phyloP scores from a whole-genome alignment of 2,888 invertebrate genomes.

The Ethmia dodecea region DNA sequence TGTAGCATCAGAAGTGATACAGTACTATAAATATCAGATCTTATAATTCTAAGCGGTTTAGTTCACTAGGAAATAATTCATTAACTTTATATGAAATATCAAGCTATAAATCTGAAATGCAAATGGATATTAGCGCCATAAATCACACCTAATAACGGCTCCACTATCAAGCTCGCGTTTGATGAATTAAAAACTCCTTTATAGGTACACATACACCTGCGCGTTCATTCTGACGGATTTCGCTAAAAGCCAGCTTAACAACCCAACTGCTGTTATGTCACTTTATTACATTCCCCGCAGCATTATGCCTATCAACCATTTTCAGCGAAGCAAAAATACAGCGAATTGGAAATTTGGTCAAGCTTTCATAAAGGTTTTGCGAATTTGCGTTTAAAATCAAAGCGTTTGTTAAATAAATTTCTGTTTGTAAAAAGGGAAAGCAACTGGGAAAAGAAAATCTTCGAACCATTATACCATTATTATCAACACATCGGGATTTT shows the following conservation, averaged over 20 bases:
- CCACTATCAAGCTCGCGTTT: slow-evolving; percentile 10
- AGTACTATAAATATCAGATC: too few species aligned
- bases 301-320: slow-evolving; percentile 27
- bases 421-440: too few species aligned
- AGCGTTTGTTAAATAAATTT: background rate
- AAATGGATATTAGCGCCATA: slow-evolving; percentile 6
- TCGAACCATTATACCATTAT: background rate
- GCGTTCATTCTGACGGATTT: slow-evolving; percentile 28
- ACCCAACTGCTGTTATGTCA: slow-evolving; percentile 24
- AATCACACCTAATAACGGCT: slow-evolving; percentile 7
- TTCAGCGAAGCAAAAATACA: slow-evolving; percentile 28
- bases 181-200: slow-evolving; percentile 19
- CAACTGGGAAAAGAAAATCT: background rate
- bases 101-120: slow-evolving; percentile 2
- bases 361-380: background rate
- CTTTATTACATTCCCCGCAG: slow-evolving; percentile 16
- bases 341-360: slow-evolving; percentile 15
- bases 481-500: slow-evolving; percentile 2
- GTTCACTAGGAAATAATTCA: too few species aligned
- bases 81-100: too few species aligned
- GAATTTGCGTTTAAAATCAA: background rate
- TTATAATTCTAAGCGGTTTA: too few species aligned
- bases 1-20: too few species aligned
- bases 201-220: slow-evolving; percentile 20
- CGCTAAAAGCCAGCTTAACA: slow-evolving; percentile 25